These are phyloP conservation scores for Drosophila santomea DNA, from an alignment of 1,140 invertebrate genomes.

Conservation along the genomic window DNA sequence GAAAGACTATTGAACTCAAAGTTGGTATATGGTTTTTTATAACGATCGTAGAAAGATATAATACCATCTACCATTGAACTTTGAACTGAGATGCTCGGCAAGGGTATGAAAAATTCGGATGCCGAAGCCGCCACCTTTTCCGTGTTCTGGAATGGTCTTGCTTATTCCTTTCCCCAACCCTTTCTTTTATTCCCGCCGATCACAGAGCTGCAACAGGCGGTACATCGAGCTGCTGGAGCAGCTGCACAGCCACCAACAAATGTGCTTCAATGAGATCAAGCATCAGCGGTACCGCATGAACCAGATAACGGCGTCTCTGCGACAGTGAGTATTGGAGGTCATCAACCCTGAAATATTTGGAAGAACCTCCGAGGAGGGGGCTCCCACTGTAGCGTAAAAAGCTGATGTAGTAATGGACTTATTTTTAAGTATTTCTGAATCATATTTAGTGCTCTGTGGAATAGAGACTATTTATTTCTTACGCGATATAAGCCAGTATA, in stretches of 20 bases:
- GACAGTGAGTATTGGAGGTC: slow-evolving; percentile 87
- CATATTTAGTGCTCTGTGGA: too few relatives aligned
- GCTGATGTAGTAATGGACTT: too few relatives aligned
- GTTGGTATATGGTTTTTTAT: neutral
- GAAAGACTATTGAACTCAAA: neutral
- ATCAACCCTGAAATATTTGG: neutral
- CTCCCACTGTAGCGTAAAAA: too few relatives aligned
- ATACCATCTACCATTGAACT: neutral
- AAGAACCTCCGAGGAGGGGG: neutral
- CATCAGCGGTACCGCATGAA: slow-evolving; percentile 96
- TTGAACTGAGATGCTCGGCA: neutral
- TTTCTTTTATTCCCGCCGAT: slow-evolving; percentile 3
- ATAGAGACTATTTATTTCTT: too few relatives aligned
- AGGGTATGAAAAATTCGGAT: neutral
- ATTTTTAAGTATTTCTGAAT: too few relatives aligned
- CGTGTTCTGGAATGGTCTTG: neutral
- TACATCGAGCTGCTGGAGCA: slow-evolving; percentile 94
- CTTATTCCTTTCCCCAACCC: neutral
- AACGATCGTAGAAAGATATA: neutral
- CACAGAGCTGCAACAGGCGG: slow-evolving; percentile 89
- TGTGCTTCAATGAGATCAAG: slow-evolving; percentile 94
- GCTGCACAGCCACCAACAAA: slow-evolving; percentile 92
- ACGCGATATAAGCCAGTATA: too few relatives aligned
- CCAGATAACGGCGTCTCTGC: slow-evolving; percentile 91
- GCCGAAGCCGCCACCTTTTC: neutral